Evolutionary conservation across 2,113 vertebrate genomes (phyloP).

Genomic region (Zeus faber): DNA sequence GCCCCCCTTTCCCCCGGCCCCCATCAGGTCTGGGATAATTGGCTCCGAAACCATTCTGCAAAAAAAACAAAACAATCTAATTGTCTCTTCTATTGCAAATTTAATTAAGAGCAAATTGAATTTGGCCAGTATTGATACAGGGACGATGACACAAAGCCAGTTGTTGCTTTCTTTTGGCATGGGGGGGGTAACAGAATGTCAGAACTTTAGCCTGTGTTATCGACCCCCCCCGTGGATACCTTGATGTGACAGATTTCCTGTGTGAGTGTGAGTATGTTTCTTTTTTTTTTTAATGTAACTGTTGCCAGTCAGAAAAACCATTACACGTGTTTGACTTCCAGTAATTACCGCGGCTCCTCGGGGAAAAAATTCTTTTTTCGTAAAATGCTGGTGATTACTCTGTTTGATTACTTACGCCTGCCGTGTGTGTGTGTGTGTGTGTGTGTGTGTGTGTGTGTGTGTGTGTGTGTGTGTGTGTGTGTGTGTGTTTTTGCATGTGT

Average conservation of each 20-base stretch:
- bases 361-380: conserved; percentile 50
- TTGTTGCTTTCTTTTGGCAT: conserved; percentile 46
- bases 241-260: conserved; percentile 60
- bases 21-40: conserved; percentile 31
- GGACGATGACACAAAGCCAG: conserved; percentile 46
- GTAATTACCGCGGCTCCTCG: conserved; percentile 58
- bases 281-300: conserved; percentile 51
- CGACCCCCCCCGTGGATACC: conserved; percentile 52
- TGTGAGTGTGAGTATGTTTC: conserved; percentile 9
- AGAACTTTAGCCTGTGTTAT: conserved; percentile 60
- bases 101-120: conserved; percentile 11
- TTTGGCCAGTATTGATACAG: conserved; percentile 41
- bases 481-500: neutral
- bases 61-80: conserved; percentile 31
- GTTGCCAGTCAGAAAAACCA: conserved; percentile 34
- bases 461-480: neutral
- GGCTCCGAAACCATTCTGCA: conserved; percentile 28
- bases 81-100: conserved; percentile 41
- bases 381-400: conserved; percentile 65
- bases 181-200: conserved; percentile 57
- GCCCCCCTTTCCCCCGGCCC: conserved; percentile 6
- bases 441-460: conserved; percentile 2
- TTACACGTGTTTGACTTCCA: conserved; percentile 61
- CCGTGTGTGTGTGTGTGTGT: conserved; percentile 10
- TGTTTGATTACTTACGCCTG: conserved; percentile 60